These are phyloP conservation scores for Misgurnus mizolepis DNA, from an alignment of 2,113 vertebrate species.

Conservation along the genomic window DNA sequence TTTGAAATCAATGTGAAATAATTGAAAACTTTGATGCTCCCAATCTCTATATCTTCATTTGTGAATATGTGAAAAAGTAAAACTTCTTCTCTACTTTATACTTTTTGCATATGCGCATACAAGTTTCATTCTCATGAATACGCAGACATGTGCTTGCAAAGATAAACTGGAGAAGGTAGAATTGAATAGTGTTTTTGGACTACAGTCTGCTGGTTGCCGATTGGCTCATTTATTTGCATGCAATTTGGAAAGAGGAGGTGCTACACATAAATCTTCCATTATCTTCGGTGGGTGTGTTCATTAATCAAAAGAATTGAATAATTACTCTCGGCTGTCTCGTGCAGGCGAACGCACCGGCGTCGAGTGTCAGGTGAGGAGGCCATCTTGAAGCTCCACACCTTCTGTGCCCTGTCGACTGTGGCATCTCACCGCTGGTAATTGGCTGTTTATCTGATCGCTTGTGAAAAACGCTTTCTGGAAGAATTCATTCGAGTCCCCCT, in stretches of 20 bases:
- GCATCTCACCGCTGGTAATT: conserved; percentile 86
- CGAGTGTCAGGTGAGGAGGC: conserved; percentile 62
- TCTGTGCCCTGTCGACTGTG: conserved; percentile 56
- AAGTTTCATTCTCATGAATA: neutral
- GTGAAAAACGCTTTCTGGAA: conserved; percentile 78
- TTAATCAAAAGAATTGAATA: conserved; percentile 76
- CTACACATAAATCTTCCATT: conserved; percentile 67
- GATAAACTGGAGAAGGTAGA: neutral
- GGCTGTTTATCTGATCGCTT: conserved; percentile 94
- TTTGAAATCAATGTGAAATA: too few species aligned
- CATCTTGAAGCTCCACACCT: conserved; percentile 47
- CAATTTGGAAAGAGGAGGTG: conserved; percentile 43
- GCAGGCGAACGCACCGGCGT: conserved; percentile 49
- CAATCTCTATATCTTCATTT: too few species aligned
- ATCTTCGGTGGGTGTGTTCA: conserved; percentile 67
- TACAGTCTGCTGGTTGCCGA: conserved; percentile 54
- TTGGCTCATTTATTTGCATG: conserved; percentile 59
- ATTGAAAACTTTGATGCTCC: too few species aligned
- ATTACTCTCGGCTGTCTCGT: conserved; percentile 65
- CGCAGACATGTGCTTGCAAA: neutral
- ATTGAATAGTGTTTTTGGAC: neutral
- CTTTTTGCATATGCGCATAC: neutral
- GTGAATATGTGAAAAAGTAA: neutral
- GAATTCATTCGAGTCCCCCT: conserved; percentile 75
- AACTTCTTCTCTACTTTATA: neutral